These are phyloP conservation scores for Nudaria mundana DNA, from an alignment of 2,888 invertebrate species.

Conservation along the genomic window DNA sequence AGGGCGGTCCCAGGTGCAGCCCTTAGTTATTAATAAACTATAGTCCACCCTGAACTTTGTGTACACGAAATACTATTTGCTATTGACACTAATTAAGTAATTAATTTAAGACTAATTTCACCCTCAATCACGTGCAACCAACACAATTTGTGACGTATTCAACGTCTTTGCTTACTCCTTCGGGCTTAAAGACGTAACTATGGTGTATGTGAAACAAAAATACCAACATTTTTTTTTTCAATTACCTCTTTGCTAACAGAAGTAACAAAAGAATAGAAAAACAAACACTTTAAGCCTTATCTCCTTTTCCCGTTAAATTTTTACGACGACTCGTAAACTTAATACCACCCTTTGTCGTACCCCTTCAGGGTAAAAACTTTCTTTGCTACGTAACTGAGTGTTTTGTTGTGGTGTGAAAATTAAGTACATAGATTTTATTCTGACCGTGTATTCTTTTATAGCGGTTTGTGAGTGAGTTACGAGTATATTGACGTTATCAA, in stretches of 20 bases:
- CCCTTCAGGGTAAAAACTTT: constrained; percentile 37
- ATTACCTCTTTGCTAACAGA: constrained; percentile 27
- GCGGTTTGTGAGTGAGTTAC: too few relatives aligned
- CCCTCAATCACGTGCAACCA: not conserved
- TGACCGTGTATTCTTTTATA: too few relatives aligned
- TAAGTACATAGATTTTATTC: constrained; percentile 11
- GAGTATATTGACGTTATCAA: too few relatives aligned
- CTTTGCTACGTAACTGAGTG: constrained; percentile 21
- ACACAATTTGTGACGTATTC: not conserved
- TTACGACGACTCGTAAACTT: constrained; percentile 59
- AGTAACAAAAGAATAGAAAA: constrained; percentile 25
- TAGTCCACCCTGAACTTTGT: constrained; percentile 8
- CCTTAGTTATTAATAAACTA: constrained; percentile 28
- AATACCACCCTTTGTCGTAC: constrained; percentile 58
- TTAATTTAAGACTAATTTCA: too few relatives aligned
- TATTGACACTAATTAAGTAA: not conserved
- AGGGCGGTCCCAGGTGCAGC: constrained; percentile 35
- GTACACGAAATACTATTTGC: not conserved
- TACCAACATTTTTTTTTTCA: constrained; percentile 27
- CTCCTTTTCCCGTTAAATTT: constrained; percentile 53
- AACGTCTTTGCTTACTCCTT: not conserved
- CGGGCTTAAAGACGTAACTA: too few relatives aligned
- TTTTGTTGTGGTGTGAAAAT: constrained; percentile 24
- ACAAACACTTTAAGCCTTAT: constrained; percentile 55
- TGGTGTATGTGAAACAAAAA: too few relatives aligned